Percentiles rank a stretch among this genome's conserved stretches.
Conservation (phyloP, 2,113 vertebrate genomes). For the Polypterus bichir region DNA sequence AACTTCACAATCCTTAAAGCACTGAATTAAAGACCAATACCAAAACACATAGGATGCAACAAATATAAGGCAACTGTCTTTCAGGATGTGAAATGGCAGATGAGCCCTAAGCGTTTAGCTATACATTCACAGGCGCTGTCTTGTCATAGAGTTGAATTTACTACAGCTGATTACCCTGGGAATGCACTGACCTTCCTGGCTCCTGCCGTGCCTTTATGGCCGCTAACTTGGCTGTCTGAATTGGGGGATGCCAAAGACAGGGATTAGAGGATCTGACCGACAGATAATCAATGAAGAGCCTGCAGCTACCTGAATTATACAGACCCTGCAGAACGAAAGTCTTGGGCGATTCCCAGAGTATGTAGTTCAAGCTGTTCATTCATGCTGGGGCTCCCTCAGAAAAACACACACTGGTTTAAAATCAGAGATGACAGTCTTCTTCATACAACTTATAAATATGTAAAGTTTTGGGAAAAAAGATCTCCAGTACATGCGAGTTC, state of each 20-base stretch:
- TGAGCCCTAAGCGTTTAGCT: slow-evolving; percentile 39
- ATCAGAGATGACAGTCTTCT: no score
- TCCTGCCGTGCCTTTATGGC: slow-evolving; percentile 37
- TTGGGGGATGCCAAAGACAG: slow-evolving; percentile 28
- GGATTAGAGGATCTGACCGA: slow-evolving; percentile 45
- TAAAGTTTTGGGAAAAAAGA: no score
- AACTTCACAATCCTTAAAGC: no score
- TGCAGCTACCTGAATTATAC: background rate
- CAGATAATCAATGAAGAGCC: slow-evolving; percentile 27
- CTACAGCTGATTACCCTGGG: slow-evolving; percentile 53
- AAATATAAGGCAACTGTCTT: background rate
- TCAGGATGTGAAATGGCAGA: slow-evolving; percentile 35
- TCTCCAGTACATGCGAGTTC: no score
- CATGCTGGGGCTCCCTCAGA: no score
- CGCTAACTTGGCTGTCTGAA: slow-evolving; percentile 39
- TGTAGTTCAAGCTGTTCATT: no score
- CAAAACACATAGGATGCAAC: no score
- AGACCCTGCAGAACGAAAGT: background rate
- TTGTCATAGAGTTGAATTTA: slow-evolving; percentile 46
- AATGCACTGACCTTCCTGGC: slow-evolving; percentile 48
- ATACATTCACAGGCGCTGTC: slow-evolving; percentile 37
- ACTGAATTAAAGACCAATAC: no score
- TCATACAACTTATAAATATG: no score
- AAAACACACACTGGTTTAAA: no score
- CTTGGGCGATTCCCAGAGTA: no score